Evolutionary conservation across 2,113 vertebrate genomes (phyloP).

Genomic region (Euleptes europaea): DNA sequence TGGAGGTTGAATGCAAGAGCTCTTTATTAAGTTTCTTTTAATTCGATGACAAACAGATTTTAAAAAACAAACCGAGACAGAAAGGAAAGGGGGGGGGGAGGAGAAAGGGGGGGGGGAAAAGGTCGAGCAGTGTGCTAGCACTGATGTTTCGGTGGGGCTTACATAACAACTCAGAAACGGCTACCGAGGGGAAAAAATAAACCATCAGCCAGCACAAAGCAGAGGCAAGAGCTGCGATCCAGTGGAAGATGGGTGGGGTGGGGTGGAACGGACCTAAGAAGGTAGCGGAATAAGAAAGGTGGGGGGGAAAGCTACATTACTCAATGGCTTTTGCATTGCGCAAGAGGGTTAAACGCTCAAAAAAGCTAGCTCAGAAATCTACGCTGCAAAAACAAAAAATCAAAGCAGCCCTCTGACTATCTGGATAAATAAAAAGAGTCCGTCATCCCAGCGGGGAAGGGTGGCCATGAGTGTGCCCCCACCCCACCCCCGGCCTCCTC

Average conservation of each 20-base stretch:
- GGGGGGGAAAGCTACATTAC: slow-evolving; percentile 51
- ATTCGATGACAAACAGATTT: slow-evolving; percentile 24
- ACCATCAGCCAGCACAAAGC: slow-evolving; percentile 66
- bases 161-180: slow-evolving; percentile 59
- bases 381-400: slow-evolving; percentile 64
- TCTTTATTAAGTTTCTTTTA: slow-evolving; percentile 8
- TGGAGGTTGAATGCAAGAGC: slow-evolving; percentile 13
- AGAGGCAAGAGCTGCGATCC: slow-evolving; percentile 75
- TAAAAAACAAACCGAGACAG: slow-evolving; percentile 16
- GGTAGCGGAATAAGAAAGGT: slow-evolving; percentile 15
- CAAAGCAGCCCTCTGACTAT: slow-evolving; percentile 70
- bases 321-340: slow-evolving; percentile 62
- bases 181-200: slow-evolving; percentile 61
- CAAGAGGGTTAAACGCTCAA: slow-evolving; percentile 64
- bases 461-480: slow-evolving; percentile 62
- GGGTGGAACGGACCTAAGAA: slow-evolving; percentile 51
- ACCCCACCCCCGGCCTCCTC: slow-evolving; percentile 39
- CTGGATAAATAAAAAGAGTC: slow-evolving; percentile 71
- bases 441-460: slow-evolving; percentile 80
- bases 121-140: slow-evolving; percentile 67
- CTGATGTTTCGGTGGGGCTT: slow-evolving; percentile 60
- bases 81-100: background rate
- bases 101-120: slow-evolving; percentile 61
- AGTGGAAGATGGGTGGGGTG: slow-evolving; percentile 60
- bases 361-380: slow-evolving; percentile 68